Conservation (phyloP, 2,797 vertebrate species). For the Petrocephalus schoutedeni region DNA sequence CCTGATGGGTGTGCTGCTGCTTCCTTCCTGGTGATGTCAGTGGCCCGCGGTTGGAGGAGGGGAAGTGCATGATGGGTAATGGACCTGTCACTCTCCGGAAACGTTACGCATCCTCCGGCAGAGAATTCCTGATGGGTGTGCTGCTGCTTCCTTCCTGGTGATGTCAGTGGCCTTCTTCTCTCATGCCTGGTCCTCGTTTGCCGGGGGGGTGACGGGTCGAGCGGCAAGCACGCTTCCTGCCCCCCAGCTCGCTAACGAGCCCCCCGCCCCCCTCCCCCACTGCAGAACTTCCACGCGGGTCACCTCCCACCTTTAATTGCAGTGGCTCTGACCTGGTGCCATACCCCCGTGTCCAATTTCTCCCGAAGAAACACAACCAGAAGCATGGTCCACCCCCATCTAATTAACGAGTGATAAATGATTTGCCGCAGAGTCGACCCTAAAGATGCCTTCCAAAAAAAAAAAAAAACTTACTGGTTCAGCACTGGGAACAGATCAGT, state of each 20-base stretch:
- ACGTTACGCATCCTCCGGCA: background rate
- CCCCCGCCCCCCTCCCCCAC: background rate
- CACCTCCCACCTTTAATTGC: background rate
- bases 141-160: background rate
- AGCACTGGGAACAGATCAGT: constrained; percentile 13
- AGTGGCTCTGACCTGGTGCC: background rate
- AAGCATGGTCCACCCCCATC: background rate
- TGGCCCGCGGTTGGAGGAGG: background rate
- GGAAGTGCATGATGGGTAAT: constrained; percentile 25
- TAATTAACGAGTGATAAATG: constrained; percentile 25
- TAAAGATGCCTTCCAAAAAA: constrained; percentile 6
- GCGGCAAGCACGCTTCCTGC: background rate
- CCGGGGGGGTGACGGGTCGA: background rate
- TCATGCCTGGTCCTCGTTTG: background rate
- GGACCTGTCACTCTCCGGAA: constrained; percentile 25
- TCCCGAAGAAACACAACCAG: background rate
- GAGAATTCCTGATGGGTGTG: background rate
- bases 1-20: background rate
- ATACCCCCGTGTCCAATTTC: background rate
- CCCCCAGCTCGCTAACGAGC: background rate
- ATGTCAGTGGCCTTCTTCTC: background rate
- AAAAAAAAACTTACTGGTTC: background rate
- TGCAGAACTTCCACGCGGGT: background rate
- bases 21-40: background rate
- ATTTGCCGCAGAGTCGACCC: background rate